Base-by-base conservation (phyloP, 1,140 invertebrate genomes). In the Elymnias hypermnestra region DNA sequence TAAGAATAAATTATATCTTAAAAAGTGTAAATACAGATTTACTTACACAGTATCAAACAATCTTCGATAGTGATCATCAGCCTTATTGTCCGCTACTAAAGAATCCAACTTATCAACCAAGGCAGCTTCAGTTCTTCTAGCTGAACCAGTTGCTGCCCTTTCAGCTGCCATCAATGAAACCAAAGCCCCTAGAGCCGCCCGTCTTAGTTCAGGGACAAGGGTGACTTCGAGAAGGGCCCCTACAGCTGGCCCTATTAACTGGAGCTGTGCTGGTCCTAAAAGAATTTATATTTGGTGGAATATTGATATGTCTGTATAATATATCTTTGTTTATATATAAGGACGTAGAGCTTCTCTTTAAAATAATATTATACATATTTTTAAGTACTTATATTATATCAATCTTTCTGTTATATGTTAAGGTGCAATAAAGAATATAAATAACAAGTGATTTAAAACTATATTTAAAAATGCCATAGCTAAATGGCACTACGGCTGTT, bases 111-210 rank as follows among this genome's bases (percentile, higher is more conserved):
- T 97, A 63, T 98, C 96, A 48, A 98, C 97, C 2, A 98, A 79
- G 58, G 97, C 95, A 9, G 93, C 95, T 77, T 98, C 97, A 6
- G 97, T 95, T 61, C 94, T 90, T 51, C 94, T 92, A 63, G 97
- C 97, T 63, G 94, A 93, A 5, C 95, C 95, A 1, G 92, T 89
- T 3, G 90, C 89, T 50, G 91, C 89, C 47, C 96, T 92, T 71
- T 99, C 97, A 69, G 93, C 95, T 53, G 97, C 94, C 94, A 99
- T 97, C 92, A 99, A 96, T 68, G 98, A 96, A 69, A 98, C 98
- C 63, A 99, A 96, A 17, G 98, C 97, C 5, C 95, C 94, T 9
- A 99, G 88, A 0, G 97, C 98, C 0, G 95, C 94, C 67, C 96
- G 94, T 3, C 97, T 88, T 9, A 99, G 90, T 70, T 98, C 95